Base-by-base conservation (phyloP, 2,797 vertebrate genomes). In the Acanthornis magna region DNA sequence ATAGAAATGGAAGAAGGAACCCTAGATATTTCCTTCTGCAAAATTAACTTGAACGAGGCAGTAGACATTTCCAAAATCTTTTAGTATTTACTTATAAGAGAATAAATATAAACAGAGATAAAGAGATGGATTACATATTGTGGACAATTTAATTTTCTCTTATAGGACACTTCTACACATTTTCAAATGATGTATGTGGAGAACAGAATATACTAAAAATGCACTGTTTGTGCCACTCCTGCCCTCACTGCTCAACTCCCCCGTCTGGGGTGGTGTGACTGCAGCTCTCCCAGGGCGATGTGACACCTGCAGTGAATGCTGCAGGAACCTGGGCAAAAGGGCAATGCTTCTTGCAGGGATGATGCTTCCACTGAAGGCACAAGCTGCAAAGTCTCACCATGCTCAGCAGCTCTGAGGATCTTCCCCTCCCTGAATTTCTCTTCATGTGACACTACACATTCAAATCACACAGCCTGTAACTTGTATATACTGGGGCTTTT, bases 401-500 rank as follows among this genome's bases (percentile, higher is more conserved):
- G 11, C 16, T 30, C 34, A 11, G 43, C 0, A 63, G 29, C 38
- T 25, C 17, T 12, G 40, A 83, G 32, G 18, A 45, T 38, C 61
- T 7, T 63, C 29, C 32, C 61, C 26, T 26, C 19, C 4, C 3
- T 26, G 2, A 38, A 26, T 40, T 51, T 58, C 11, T 42, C 47
- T 73, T 79, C 2, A 1, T 74, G 18, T 51, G 75, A 47, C 38
- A 32, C 29, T 19, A 11, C 9, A 27, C 34, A 54, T 60, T 73
- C 20, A 60, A 60, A 73, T 53, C 68, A 55, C 30, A 57, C 15
- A 73, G 77, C 30, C 47, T 81, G 12, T 38, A n/a, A 42, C 43
- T 70, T 60, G 7, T 22, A 7, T 10, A 3, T 14, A 25, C 5
- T 40, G 12, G 0, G 7, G 2, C 1, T 18, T 85, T 38, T 78